Evolutionary conservation across 2,797 vertebrate genomes (phyloP).

Genomic region (Naso thynnoides): DNA sequence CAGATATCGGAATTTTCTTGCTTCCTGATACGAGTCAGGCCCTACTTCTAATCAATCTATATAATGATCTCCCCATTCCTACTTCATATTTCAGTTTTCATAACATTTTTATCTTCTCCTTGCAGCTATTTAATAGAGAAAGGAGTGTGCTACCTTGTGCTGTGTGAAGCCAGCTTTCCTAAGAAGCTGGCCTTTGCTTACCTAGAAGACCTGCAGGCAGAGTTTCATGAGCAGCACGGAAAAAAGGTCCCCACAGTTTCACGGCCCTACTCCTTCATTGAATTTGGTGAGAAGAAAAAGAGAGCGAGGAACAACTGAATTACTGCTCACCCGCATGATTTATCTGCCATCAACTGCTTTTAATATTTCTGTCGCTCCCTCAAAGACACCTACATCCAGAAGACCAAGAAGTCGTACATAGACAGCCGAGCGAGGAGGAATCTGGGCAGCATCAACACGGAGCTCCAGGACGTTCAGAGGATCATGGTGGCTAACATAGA

Average conservation of each 20-base stretch:
- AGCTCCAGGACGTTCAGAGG: slow-evolving; percentile 97
- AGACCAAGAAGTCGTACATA: slow-evolving; percentile 98
- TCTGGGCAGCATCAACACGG: slow-evolving; percentile 97
- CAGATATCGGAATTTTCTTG: too few relatives aligned
- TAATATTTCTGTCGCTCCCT: background rate
- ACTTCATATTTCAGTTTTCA: background rate
- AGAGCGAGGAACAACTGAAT: background rate
- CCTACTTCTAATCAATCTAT: too few relatives aligned
- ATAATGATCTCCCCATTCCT: background rate
- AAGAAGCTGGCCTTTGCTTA: slow-evolving; percentile 98
- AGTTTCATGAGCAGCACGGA: slow-evolving; percentile 98
- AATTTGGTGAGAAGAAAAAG: slow-evolving; percentile 90
- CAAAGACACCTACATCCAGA: slow-evolving; percentile 98
- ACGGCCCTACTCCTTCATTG: slow-evolving; percentile 97
- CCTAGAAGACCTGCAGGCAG: slow-evolving; percentile 95
- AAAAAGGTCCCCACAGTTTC: slow-evolving; percentile 96
- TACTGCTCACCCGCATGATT: background rate
- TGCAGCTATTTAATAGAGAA: slow-evolving; percentile 95
- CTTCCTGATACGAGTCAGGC: too few relatives aligned
- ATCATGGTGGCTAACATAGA: slow-evolving; percentile 99
- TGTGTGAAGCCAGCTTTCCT: slow-evolving; percentile 96
- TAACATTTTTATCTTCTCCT: background rate
- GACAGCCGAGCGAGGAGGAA: slow-evolving; percentile 97
- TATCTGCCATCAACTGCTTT: background rate
- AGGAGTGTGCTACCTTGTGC: slow-evolving; percentile 95